A percentile compares a stretch with the other conserved stretches of the same genome.
Evolutionary conservation across 1,140 invertebrate species (phyloP).

Genomic region (Drosophila suzukii): DNA sequence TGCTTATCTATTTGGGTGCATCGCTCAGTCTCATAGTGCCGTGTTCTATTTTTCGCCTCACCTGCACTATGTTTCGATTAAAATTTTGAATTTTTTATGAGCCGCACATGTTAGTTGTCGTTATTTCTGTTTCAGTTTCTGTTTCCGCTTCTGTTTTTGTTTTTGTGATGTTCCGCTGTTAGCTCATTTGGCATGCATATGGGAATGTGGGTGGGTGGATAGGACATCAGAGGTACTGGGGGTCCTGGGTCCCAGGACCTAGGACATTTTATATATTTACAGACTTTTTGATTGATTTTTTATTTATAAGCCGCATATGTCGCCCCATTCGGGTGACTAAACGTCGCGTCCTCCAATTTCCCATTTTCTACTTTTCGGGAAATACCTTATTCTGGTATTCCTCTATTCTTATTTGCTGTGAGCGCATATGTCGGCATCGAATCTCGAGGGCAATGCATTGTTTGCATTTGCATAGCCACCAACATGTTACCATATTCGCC

Average conservation of each 20-base stretch:
- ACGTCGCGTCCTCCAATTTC: conserved; percentile 2
- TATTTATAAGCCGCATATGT: conserved; percentile 75
- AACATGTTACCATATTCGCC: conserved; percentile 15
- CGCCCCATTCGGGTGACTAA: conserved; percentile 45
- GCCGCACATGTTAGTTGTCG: conserved; percentile 39
- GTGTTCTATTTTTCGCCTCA: conserved; percentile 64
- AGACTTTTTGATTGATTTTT: conserved; percentile 77
- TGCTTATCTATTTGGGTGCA: conserved; percentile 49
- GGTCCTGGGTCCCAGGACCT: background rate
- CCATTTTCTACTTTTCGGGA: conserved; percentile 10
- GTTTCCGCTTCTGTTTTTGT: background rate
- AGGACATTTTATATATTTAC: conserved; percentile 36
- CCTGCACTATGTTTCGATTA: conserved; percentile 80
- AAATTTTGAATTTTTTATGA: conserved; percentile 81
- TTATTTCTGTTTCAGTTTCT: conserved; percentile 5
- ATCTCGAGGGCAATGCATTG: conserved; percentile 68
- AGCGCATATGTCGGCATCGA: conserved; percentile 64
- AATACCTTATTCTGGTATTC: conserved; percentile 9
- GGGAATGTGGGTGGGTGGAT: conserved; percentile 1
- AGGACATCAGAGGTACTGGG: no score
- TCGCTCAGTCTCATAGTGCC: conserved; percentile 46
- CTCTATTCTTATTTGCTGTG: conserved; percentile 4
- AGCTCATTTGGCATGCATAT: conserved; percentile 63
- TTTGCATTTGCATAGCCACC: conserved; percentile 67
- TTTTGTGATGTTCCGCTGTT: conserved; percentile 31